These are phyloP conservation scores for Diplogasteroides magnus DNA, from an alignment of 1,140 invertebrate species.

Conservation along the genomic window DNA sequence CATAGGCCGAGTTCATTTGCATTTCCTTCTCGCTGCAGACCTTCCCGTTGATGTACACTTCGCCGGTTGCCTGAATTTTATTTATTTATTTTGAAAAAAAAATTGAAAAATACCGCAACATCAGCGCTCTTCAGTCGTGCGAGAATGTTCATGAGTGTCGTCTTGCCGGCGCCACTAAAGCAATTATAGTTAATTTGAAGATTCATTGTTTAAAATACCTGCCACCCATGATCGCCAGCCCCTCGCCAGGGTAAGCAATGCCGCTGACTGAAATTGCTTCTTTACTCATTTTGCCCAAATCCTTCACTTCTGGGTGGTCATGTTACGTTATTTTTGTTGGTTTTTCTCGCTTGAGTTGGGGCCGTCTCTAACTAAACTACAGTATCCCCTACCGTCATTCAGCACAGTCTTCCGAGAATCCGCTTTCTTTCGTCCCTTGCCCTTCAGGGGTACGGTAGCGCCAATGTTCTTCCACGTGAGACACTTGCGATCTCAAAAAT, in stretches of 20 bases:
- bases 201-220: slow-evolving; percentile 1
- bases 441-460: neutral
- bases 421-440: neutral
- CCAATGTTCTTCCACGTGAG: neutral
- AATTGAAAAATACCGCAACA: slow-evolving; percentile 5
- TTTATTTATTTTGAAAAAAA: neutral
- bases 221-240: slow-evolving; percentile 83
- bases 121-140: slow-evolving; percentile 55
- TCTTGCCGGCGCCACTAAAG: slow-evolving; percentile 84
- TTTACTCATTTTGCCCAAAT: too few relatives aligned
- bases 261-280: slow-evolving; percentile 67
- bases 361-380: too few relatives aligned
- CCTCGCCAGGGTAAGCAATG: slow-evolving; percentile 76
- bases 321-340: neutral
- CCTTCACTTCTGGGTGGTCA: neutral
- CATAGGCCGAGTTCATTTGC: slow-evolving; percentile 57
- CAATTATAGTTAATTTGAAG: slow-evolving; percentile 13
- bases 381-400: neutral
- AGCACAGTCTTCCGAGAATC: neutral
- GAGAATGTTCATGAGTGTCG: slow-evolving; percentile 81
- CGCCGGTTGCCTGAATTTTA: slow-evolving; percentile 40
- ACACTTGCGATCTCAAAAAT: neutral
- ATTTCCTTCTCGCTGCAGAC: slow-evolving; percentile 22
- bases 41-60: slow-evolving; percentile 36
- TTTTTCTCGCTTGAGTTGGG: too few relatives aligned